These are phyloP conservation scores for Achroia grisella DNA, from an alignment of 1,140 invertebrate species.

Conservation along the genomic window DNA sequence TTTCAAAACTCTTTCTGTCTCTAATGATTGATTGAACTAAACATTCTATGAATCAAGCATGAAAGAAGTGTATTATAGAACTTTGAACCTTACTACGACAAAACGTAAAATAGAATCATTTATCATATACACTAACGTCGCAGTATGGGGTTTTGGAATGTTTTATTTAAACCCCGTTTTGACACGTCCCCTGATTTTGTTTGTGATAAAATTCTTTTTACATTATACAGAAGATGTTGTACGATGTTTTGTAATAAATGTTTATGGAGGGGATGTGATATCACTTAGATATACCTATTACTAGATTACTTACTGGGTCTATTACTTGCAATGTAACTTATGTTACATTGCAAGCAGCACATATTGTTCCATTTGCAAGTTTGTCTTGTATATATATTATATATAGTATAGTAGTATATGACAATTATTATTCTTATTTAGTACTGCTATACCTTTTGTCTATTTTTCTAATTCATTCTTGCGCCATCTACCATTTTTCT, in stretches of 20 bases:
- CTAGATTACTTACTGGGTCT: too few relatives aligned
- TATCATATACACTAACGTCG: neutral
- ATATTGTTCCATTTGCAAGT: too few relatives aligned
- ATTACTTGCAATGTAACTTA: too few relatives aligned
- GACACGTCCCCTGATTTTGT: constrained; percentile 26
- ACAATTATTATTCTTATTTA: too few relatives aligned
- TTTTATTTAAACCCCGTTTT: constrained; percentile 23
- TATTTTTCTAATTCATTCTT: too few relatives aligned
- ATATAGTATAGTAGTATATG: too few relatives aligned
- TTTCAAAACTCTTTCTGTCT: constrained; percentile 5
- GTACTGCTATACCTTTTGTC: too few relatives aligned
- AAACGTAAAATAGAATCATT: neutral
- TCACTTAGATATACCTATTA: too few relatives aligned
- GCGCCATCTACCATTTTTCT: too few relatives aligned
- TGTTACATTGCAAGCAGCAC: too few relatives aligned
- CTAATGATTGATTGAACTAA: constrained; percentile 30
- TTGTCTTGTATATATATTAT: too few relatives aligned
- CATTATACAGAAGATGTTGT: neutral
- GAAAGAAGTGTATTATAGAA: neutral
- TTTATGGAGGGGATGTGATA: too few relatives aligned
- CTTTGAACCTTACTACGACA: constrained; percentile 12
- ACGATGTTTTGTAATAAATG: constrained; percentile 1
- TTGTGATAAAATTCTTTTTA: constrained; percentile 32
- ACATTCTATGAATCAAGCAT: constrained; percentile 1
- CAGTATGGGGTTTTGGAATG: constrained; percentile 22